Base-by-base conservation (phyloP, 2,888 invertebrate species). In the Elegia similella region DNA sequence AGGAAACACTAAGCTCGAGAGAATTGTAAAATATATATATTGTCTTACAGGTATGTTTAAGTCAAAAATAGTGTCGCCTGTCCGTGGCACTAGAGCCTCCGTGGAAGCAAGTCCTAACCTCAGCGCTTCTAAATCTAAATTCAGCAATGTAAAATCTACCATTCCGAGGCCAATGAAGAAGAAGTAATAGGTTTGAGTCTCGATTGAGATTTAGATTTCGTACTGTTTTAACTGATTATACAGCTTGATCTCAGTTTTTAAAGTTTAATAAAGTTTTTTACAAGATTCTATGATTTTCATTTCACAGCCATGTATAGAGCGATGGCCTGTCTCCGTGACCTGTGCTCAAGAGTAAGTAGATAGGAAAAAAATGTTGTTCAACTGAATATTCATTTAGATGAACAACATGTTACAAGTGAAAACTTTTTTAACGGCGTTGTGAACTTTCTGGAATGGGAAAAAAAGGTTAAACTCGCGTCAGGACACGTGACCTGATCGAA, bases 71-170 rank as follows among this genome's bases (percentile, higher is more conserved):
- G 72, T 75, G 50, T 81, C 81, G 2, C 82, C 86, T 32, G 67
- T 82, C 6, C 76, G 77, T 13, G 61, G 69, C 1, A 67, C 76
- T 2, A 78, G 70, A 61, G 23, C 23, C 23, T 44, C 64, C 0
- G 30, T 69, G 0, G 84, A 82, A 42, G 63, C 71, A 0, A 87
- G 82, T 59, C 81, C 86, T 0, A 85, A 77, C 58, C 66, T 86
- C 0, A 85, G 75, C 34, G 70, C 78, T 1, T 73, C 81, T 1
- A 85, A 70, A 59, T 88, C 83, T 62, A 90, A 86, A 64, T 89
- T 68, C 61, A 86, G 85, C 59, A 87, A 89, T 50, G 65, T 90
- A 8, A 90, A 90, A 63, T 90, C 91, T 2, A 89, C 91, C 16
- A 90, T 91, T 69, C 91, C 91, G 1, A 77, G 82, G 66, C 82